Evolutionary conservation across 2,888 invertebrate genomes (phyloP).

Genomic region (Archips crataeganus): DNA sequence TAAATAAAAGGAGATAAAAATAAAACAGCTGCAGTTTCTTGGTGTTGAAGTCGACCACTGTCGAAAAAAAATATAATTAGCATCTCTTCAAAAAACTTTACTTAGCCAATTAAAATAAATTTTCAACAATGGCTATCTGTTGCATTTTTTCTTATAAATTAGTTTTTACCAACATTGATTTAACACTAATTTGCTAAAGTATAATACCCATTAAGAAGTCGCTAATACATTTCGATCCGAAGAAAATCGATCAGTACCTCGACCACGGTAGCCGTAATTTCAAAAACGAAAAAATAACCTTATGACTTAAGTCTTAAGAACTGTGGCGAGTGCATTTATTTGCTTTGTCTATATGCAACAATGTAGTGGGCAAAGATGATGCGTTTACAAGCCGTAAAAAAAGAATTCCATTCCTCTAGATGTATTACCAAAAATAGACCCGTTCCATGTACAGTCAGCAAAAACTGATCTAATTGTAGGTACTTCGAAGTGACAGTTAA

Average conservation of each 20-base stretch:
- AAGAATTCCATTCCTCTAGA: conserved; percentile 7
- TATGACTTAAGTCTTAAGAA: background rate
- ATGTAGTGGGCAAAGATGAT: conserved; percentile 8
- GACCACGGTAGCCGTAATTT: background rate
- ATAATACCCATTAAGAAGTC: background rate
- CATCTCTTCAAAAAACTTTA: too few species aligned
- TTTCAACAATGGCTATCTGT: background rate
- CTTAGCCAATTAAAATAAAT: background rate
- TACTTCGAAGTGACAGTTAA: background rate
- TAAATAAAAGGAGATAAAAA: too few species aligned
- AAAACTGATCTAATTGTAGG: background rate
- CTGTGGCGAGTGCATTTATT: background rate
- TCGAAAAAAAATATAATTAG: too few species aligned
- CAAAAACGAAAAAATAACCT: background rate
- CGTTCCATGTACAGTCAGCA: background rate
- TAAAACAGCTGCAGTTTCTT: too few species aligned
- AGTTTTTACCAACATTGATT: background rate
- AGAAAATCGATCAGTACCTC: background rate
- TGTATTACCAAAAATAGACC: background rate
- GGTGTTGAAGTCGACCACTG: too few species aligned
- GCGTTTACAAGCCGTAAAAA: conserved; percentile 5
- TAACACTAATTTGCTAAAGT: background rate
- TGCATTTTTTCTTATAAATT: background rate
- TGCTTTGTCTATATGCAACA: conserved; percentile 8
- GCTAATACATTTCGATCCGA: background rate